Percentiles rank a stretch among this genome's conserved stretches.
These are phyloP conservation scores for Taeniopygia guttata DNA, from an alignment of 2,797 vertebrate genomes.

Conservation along the genomic window DNA sequence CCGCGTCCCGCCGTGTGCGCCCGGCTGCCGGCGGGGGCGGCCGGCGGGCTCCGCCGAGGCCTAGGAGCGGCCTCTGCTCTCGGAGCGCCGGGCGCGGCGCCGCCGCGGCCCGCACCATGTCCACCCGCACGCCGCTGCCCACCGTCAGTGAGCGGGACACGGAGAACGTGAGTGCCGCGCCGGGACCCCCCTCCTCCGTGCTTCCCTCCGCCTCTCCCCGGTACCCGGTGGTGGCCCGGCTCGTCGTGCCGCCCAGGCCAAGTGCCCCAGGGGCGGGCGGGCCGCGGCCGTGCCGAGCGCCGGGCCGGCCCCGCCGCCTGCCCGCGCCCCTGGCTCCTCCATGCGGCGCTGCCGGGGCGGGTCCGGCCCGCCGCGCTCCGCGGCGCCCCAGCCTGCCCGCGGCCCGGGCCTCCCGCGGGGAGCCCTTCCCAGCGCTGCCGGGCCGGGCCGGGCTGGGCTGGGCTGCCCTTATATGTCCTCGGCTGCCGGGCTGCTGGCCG, in stretches of 20 bases:
- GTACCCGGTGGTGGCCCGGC: not conserved
- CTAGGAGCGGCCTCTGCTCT: conserved; percentile 14
- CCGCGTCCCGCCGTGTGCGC: not conserved
- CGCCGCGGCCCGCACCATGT: conserved; percentile 77
- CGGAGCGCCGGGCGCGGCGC: conserved; percentile 23
- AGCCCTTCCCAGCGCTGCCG: not conserved
- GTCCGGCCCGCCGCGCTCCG: not conserved
- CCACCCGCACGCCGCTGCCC: conserved; percentile 94
- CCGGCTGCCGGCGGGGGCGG: not conserved
- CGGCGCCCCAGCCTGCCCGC: not conserved
- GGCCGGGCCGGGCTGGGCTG: not conserved
- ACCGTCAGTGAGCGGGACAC: conserved; percentile 94
- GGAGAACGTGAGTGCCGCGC: conserved; percentile 86
- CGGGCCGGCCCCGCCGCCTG: not conserved
- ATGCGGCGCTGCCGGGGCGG: conserved; percentile 30
- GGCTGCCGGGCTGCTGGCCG: not conserved
- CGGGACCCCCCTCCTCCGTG: not conserved
- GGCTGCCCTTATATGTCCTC: not conserved
- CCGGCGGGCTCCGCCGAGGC: conserved; percentile 50
- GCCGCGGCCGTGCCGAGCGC: not conserved
- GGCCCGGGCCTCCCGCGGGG: not conserved
- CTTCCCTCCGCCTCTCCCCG: not conserved
- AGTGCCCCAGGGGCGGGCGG: not conserved
- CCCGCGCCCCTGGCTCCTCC: not conserved
- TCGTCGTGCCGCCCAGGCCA: not conserved